phyloP scores from a whole-genome alignment of 1,140 invertebrate genomes.

The Onthophagus taurus region DNA sequence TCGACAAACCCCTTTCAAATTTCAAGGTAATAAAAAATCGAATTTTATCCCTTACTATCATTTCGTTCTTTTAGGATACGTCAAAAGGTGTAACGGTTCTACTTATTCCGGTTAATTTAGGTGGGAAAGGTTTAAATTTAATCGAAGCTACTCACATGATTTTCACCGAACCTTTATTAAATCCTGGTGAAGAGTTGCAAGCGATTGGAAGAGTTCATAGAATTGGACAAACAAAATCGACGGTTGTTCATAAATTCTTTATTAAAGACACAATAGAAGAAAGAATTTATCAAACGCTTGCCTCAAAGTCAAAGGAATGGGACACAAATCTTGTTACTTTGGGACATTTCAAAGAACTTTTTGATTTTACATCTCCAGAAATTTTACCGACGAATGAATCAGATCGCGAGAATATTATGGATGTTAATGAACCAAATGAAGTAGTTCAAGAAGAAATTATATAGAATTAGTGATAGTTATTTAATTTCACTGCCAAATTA shows the following conservation, averaged over 20 bases:
- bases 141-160: conserved; percentile 73
- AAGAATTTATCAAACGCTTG: conserved; percentile 43
- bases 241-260: conserved; percentile 58
- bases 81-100: conserved; percentile 49
- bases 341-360: conserved; percentile 17
- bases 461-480: too few relatives aligned
- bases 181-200: conserved; percentile 64
- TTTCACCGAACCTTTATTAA: conserved; percentile 65
- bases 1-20: conserved; percentile 39
- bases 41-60: not conserved
- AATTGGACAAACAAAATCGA: conserved; percentile 67
- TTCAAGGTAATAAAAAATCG: conserved; percentile 52
- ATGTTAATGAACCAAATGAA: too few relatives aligned
- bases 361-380: conserved; percentile 14
- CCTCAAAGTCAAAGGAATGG: conserved; percentile 27
- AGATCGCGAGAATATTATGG: too few relatives aligned
- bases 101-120: conserved; percentile 56
- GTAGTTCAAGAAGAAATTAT: too few relatives aligned
- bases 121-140: conserved; percentile 69
- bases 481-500: too few relatives aligned
- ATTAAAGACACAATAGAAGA: conserved; percentile 63
- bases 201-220: conserved; percentile 70
- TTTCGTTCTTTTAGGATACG: conserved; percentile 31
- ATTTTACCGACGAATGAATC: too few relatives aligned
- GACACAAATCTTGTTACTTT: conserved; percentile 29